phyloP scores from a whole-genome alignment of 2,888 invertebrate species.

The Drosophila neoperkinsi region DNA sequence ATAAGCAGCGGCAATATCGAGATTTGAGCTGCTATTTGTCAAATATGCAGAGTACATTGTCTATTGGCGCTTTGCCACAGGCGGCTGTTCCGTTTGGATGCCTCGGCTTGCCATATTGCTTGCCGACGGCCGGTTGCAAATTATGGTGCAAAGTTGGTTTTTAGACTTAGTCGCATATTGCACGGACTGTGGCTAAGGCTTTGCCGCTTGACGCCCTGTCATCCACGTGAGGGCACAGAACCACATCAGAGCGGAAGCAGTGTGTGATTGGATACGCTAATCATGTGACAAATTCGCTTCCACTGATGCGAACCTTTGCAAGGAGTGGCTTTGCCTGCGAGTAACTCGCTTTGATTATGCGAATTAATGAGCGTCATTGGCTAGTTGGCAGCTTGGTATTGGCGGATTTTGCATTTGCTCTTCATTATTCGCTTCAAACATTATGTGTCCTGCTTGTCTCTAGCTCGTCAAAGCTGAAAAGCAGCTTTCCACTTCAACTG shows the following conservation, averaged over 20 bases:
- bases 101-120: constrained; percentile 48
- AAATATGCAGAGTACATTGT: constrained; percentile 77
- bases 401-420: constrained; percentile 62
- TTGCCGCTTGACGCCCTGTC: constrained; percentile 42
- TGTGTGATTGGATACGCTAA: constrained; percentile 70
- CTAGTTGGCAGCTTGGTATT: constrained; percentile 17
- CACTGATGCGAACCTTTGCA: constrained; percentile 10
- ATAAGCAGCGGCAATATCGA: constrained; percentile 45
- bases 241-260: constrained; percentile 16
- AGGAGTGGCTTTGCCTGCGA: too few species aligned
- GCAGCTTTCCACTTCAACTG: constrained; percentile 36
- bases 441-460: constrained; percentile 56
- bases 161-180: constrained; percentile 28
- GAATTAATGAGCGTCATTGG: constrained; percentile 67
- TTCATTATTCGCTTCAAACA: constrained; percentile 66
- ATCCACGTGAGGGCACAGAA: constrained; percentile 35
- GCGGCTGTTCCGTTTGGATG: constrained; percentile 45
- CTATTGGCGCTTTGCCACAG: constrained; percentile 64
- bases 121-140: constrained; percentile 49
- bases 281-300: constrained; percentile 71
- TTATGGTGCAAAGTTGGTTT: constrained; percentile 50
- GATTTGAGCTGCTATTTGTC: constrained; percentile 59
- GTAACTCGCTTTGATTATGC: constrained; percentile 73
- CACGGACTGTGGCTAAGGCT: constrained; percentile 15
- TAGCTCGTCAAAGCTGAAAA: constrained; percentile 19